Percentiles rank a stretch among this genome's conserved stretches.
Conservation (phyloP, 2,113 vertebrate species). For the Gobiocypris rarus region DNA sequence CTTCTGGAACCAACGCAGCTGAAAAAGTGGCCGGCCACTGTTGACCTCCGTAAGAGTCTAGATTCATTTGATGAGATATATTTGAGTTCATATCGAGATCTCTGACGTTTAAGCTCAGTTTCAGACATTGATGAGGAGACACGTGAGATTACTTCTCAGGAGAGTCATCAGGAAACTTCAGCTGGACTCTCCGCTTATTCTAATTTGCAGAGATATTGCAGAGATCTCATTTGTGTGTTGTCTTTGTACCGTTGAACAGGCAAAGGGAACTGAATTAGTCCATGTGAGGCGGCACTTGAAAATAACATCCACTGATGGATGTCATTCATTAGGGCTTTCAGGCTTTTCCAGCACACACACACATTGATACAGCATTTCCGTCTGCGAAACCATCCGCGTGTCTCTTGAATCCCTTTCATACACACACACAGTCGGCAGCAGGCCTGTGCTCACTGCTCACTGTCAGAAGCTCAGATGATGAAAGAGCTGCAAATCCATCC, state of each 20-base stretch:
- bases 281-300: not conserved
- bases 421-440: not conserved
- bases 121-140: too few relatives aligned
- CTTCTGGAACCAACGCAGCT: too few relatives aligned
- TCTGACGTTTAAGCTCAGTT: too few relatives aligned
- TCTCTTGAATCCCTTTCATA: conserved; percentile 1
- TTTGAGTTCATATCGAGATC: too few relatives aligned
- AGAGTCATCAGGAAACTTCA: too few relatives aligned
- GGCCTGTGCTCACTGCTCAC: not conserved
- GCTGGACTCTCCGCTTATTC: too few relatives aligned
- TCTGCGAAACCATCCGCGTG: not conserved
- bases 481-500: conserved; percentile 13
- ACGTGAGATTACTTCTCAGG: too few relatives aligned
- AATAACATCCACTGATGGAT: not conserved
- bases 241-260: not conserved
- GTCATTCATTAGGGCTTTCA: conserved; percentile 8
- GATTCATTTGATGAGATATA: too few relatives aligned
- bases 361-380: not conserved
- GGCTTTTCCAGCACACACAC: not conserved
- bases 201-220: too few relatives aligned
- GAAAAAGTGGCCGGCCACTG: too few relatives aligned
- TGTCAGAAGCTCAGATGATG: conserved; percentile 8
- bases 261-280: not conserved
- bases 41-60: too few relatives aligned
- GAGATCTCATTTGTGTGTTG: not conserved